Percentiles rank a stretch among this genome's conserved stretches.
These are phyloP conservation scores for Astropecten irregularis DNA, from an alignment of 53 echinoderm and acorn worm genomes.

Conservation along the genomic window DNA sequence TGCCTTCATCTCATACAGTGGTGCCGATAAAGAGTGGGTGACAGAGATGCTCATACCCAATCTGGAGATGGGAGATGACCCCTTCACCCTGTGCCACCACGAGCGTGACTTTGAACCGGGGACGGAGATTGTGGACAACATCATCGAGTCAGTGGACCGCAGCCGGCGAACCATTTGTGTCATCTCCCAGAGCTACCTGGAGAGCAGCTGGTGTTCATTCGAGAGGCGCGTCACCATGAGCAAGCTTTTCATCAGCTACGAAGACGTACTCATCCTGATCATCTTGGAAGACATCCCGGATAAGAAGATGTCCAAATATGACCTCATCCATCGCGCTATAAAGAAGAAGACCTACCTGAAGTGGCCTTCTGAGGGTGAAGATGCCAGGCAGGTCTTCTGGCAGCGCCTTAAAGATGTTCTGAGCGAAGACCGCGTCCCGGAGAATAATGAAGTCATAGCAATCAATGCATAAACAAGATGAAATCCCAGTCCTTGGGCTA, in stretches of 20 bases:
- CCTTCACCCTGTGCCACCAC: conserved; percentile 70
- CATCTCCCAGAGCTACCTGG: conserved; percentile 75
- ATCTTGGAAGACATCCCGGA: conserved; percentile 73
- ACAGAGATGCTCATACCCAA: conserved; percentile 43
- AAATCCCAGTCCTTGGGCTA: neutral
- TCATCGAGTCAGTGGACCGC: conserved; percentile 66
- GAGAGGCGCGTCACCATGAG: conserved; percentile 88
- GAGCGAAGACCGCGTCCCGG: conserved; percentile 26
- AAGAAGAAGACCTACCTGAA: conserved; percentile 81
- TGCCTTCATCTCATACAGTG: conserved; percentile 83
- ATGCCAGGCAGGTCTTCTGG: conserved; percentile 53
- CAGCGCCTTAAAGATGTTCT: conserved; percentile 52
- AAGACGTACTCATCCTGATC: conserved; percentile 77
- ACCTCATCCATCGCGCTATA: conserved; percentile 74
- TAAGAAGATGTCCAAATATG: conserved; percentile 71
- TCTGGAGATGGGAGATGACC: conserved; percentile 47
- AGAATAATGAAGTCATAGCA: conserved; percentile 8
- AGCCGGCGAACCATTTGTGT: conserved; percentile 85
- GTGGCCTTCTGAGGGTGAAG: conserved; percentile 67
- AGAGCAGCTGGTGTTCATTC: conserved; percentile 80
- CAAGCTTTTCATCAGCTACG: conserved; percentile 67
- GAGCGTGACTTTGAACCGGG: conserved; percentile 76
- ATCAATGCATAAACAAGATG: no score
- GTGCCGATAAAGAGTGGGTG: conserved; percentile 79
- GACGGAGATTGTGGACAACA: conserved; percentile 72